These are phyloP conservation scores for Dysidea cf. avara DNA, from an alignment of 37 sponge, comb jelly and placozoan genomes.

Conservation along the genomic window DNA sequence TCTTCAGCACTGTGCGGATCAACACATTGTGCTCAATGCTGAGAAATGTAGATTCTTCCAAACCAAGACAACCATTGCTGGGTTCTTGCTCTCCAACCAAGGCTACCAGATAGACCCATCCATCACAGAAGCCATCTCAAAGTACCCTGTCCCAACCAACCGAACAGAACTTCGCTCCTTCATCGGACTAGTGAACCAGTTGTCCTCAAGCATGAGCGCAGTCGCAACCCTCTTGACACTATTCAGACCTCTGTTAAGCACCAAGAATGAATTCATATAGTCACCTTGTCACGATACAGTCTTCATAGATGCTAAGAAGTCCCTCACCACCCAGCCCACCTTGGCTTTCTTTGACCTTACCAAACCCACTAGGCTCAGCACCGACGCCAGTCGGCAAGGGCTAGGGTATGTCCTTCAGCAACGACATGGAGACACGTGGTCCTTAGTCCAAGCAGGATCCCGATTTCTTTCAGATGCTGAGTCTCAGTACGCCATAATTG, in stretches of 20 bases:
- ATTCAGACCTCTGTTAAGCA: slow-evolving; percentile 23
- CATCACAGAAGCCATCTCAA: slow-evolving; percentile 20
- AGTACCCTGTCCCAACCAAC: slow-evolving; percentile 19
- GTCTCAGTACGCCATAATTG: slow-evolving; percentile 1
- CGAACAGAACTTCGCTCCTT: slow-evolving; percentile 28
- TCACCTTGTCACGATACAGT: background rate
- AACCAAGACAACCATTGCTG: slow-evolving; percentile 1
- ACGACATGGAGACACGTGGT: background rate
- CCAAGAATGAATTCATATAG: slow-evolving; percentile 49
- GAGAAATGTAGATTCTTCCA: slow-evolving; percentile 8
- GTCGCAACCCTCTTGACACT: background rate
- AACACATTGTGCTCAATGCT: slow-evolving; percentile 20
- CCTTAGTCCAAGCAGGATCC: slow-evolving; percentile 1
- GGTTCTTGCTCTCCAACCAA: background rate
- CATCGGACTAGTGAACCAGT: slow-evolving; percentile 25
- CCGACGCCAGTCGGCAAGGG: too few species aligned
- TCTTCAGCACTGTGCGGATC: slow-evolving; percentile 19
- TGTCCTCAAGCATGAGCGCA: background rate
- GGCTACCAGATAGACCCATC: slow-evolving; percentile 13
- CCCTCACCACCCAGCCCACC: slow-evolving; percentile 5
- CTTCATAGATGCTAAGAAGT: background rate
- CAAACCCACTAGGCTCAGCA: slow-evolving; percentile 7
- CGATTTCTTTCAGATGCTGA: slow-evolving; percentile 5
- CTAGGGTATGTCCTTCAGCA: background rate
- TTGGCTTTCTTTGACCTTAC: slow-evolving; percentile 7